These are phyloP conservation scores for Argentina silus DNA, from an alignment of 2,797 vertebrate species.

Conservation along the genomic window DNA sequence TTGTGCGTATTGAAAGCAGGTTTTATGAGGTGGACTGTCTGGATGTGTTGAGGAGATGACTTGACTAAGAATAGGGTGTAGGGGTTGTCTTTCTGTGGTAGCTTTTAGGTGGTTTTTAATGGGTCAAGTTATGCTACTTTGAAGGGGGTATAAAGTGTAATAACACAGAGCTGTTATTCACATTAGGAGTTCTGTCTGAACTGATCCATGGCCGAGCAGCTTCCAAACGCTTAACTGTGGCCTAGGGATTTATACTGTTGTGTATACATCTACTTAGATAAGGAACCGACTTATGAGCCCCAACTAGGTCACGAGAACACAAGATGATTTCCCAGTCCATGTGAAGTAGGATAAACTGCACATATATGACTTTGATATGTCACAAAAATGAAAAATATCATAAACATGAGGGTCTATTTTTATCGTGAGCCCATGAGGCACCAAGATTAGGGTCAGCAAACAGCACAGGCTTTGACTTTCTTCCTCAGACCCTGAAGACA, in stretches of 20 bases:
- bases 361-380: slow-evolving; percentile 65
- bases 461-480: slow-evolving; percentile 53
- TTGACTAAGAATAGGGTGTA: slow-evolving; percentile 21
- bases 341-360: slow-evolving; percentile 48
- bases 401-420: slow-evolving; percentile 56
- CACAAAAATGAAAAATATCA: slow-evolving; percentile 54
- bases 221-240: slow-evolving; percentile 21
- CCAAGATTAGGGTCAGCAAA: slow-evolving; percentile 51
- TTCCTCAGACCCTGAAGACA: slow-evolving; percentile 43
- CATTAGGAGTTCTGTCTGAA: slow-evolving; percentile 40
- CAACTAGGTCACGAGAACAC: slow-evolving; percentile 50
- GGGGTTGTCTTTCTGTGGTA: no score
- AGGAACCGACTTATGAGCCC: slow-evolving; percentile 36
- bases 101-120: slow-evolving; percentile 8
- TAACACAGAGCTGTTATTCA: neutral
- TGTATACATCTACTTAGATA: neutral
- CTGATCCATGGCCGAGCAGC: neutral
- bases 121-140: neutral
- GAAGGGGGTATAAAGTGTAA: no score
- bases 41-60: slow-evolving; percentile 26
- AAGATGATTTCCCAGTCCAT: slow-evolving; percentile 51
- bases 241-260: slow-evolving; percentile 2
- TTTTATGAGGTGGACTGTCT: slow-evolving; percentile 40
- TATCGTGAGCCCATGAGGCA: slow-evolving; percentile 57
- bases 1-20: slow-evolving; percentile 38